These are phyloP conservation scores for Eumerus sabulonum DNA, from an alignment of 2,888 invertebrate species.

Conservation along the genomic window DNA sequence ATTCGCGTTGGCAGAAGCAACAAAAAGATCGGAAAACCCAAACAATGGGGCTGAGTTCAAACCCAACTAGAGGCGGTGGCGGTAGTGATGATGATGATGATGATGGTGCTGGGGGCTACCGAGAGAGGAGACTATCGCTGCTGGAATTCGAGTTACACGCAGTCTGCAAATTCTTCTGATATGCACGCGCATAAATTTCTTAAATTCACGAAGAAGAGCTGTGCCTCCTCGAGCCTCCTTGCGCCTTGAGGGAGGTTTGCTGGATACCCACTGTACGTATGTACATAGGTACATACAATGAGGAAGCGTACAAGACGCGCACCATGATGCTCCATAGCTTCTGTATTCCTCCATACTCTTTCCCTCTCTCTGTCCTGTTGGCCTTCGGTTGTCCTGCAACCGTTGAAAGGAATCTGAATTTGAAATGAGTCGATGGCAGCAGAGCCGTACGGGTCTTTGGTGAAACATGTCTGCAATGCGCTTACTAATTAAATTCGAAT, in stretches of 20 bases:
- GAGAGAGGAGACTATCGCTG: constrained; percentile 45
- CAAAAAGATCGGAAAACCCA: constrained; percentile 74
- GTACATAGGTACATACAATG: constrained; percentile 37
- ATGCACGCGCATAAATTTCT: constrained; percentile 71
- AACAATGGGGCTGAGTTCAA: constrained; percentile 61
- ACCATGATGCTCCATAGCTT: no score
- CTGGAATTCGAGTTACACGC: constrained; percentile 70
- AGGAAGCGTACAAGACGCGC: constrained; percentile 37
- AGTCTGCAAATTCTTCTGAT: constrained; percentile 70
- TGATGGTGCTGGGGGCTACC: constrained; percentile 23
- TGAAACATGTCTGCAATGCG: constrained; percentile 68
- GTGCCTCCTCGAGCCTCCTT: constrained; percentile 17
- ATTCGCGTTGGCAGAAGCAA: constrained; percentile 70
- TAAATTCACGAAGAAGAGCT: constrained; percentile 60
- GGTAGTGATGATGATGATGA: constrained; percentile 53
- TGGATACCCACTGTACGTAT: no score
- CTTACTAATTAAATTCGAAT: constrained; percentile 72
- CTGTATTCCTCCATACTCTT: background rate
- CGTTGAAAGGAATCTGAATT: constrained; percentile 64
- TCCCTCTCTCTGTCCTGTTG: background rate
- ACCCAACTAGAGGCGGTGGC: background rate
- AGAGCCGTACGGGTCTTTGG: constrained; percentile 23
- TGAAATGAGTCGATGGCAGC: constrained; percentile 57
- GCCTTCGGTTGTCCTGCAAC: constrained; percentile 23
- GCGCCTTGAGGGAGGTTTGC: no score